Evolutionary conservation across 2,888 invertebrate genomes (phyloP).

Genomic region (Eupithecia tripunctaria): DNA sequence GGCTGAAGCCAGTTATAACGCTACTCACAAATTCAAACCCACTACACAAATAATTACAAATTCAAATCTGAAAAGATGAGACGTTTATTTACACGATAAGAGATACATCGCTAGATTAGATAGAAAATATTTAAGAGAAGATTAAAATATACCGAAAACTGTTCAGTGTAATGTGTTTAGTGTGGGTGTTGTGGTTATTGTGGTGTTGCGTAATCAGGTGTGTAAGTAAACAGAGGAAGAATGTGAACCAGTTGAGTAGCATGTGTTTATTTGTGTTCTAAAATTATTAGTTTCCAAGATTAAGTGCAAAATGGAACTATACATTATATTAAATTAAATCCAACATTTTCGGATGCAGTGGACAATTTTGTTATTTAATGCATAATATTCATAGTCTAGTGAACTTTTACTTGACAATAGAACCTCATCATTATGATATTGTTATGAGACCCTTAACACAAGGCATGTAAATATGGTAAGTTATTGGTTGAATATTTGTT

Average conservation of each 20-base stretch:
- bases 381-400: neutral
- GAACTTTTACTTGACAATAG: neutral
- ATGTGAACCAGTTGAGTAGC: conserved; percentile 18
- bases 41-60: conserved; percentile 82
- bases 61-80: conserved; percentile 81
- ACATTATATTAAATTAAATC: neutral
- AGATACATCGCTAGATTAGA: conserved; percentile 81
- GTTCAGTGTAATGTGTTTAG: conserved; percentile 50
- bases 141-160: conserved; percentile 72
- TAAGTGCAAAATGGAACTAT: neutral
- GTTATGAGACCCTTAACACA: conserved; percentile 3
- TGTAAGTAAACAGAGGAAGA: conserved; percentile 16
- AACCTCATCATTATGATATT: neutral
- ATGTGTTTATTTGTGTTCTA: conserved; percentile 32
- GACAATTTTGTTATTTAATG: neutral
- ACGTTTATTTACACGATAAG: conserved; percentile 83
- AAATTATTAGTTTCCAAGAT: conserved; percentile 21
- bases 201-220: conserved; percentile 17
- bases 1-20: conserved; percentile 58
- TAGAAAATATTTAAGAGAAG: conserved; percentile 83
- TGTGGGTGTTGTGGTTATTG: conserved; percentile 33
- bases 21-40: conserved; percentile 77
- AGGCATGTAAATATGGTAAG: conserved; percentile 2
- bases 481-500: neutral
- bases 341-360: neutral